A percentile compares a stretch with the other conserved stretches of the same genome.
phyloP scores from a whole-genome alignment of 2,113 vertebrate species.

The Nerophis ophidion region DNA sequence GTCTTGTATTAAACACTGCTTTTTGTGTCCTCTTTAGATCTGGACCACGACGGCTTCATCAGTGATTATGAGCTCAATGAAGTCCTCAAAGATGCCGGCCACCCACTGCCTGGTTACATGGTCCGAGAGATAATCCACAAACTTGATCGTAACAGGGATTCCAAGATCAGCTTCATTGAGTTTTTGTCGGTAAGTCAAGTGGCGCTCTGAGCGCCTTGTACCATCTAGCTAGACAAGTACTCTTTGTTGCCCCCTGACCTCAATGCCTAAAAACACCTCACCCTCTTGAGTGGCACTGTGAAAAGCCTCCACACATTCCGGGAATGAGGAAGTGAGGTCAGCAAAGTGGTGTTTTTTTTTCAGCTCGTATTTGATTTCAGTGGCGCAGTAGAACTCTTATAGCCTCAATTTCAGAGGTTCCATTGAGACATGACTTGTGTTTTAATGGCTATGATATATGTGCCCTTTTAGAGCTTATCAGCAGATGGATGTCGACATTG shows the following conservation, averaged over 20 bases:
- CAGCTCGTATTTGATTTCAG: conserved; percentile 44
- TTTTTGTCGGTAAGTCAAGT: conserved; percentile 81
- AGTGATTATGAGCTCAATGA: conserved; percentile 83
- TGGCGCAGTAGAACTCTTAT: neutral
- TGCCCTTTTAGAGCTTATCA: neutral
- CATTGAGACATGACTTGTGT: neutral
- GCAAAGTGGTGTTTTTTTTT: conserved; percentile 27
- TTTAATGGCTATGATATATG: neutral
- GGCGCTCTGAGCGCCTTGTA: neutral
- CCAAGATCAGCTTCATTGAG: conserved; percentile 89
- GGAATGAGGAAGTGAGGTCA: conserved; percentile 52
- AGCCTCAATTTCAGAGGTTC: neutral
- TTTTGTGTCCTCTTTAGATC: conserved; percentile 68
- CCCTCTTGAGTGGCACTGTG: conserved; percentile 4
- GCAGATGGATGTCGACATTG: neutral
- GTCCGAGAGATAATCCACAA: conserved; percentile 91
- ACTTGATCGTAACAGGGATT: conserved; percentile 88
- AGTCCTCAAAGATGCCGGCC: conserved; percentile 87
- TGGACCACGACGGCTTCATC: conserved; percentile 84
- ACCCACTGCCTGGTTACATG: conserved; percentile 84
- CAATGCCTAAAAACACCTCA: conserved; percentile 16
- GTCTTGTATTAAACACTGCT: neutral
- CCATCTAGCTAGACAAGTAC: neutral
- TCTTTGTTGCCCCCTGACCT: neutral
- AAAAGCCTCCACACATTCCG: conserved; percentile 17